Evolutionary conservation across 1,140 invertebrate genomes (phyloP).

Genomic region (Marisa cornuarietis): DNA sequence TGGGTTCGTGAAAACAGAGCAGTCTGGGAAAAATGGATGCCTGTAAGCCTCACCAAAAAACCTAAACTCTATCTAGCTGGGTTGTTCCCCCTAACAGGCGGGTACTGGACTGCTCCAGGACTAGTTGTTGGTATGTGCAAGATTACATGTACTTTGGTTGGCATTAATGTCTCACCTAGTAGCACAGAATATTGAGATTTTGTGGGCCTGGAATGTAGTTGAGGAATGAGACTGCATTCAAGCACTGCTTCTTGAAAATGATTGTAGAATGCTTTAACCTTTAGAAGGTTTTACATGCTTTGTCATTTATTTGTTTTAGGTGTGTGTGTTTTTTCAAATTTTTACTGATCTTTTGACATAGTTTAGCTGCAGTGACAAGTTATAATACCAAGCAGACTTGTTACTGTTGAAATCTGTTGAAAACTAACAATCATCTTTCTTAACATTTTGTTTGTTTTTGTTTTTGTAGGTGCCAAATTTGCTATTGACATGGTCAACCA

Average conservation of each 20-base stretch:
- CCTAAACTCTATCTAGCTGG: constrained; percentile 75
- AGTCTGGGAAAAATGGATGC: constrained; percentile 71
- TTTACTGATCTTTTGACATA: too few species aligned
- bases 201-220: not conserved
- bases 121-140: constrained; percentile 69
- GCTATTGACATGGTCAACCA: constrained; percentile 76
- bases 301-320: too few species aligned
- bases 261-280: too few species aligned
- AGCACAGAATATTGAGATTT: not conserved
- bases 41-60: constrained; percentile 67
- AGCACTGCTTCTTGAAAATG: too few species aligned
- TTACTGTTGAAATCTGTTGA: too few species aligned
- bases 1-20: constrained; percentile 74
- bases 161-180: not conserved
- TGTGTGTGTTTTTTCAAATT: too few species aligned
- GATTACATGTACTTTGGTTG: not conserved
- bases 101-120: constrained; percentile 72
- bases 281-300: too few species aligned
- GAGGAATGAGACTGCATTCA: too few species aligned
- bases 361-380: too few species aligned
- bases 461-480: constrained; percentile 71
- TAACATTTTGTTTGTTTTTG: too few species aligned
- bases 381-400: too few species aligned
- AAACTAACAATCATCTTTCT: too few species aligned
- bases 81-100: constrained; percentile 78